These are phyloP conservation scores for Thrips palmi DNA, from an alignment of 1,140 invertebrate species.

Conservation along the genomic window DNA sequence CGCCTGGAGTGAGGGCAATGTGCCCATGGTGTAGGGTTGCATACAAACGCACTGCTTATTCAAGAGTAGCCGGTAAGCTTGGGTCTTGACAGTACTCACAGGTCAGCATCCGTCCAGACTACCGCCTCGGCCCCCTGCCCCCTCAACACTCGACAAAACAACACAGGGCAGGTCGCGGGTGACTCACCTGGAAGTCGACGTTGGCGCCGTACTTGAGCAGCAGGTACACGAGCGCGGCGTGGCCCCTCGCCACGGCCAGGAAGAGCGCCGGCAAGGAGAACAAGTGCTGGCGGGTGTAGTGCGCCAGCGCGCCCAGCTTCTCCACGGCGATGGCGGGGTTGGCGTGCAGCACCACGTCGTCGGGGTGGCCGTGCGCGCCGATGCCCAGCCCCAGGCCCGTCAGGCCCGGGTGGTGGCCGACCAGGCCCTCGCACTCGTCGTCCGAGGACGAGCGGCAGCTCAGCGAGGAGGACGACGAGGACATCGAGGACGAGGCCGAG, in stretches of 20 bases:
- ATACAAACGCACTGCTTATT: no score
- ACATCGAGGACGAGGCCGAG: slow-evolving; percentile 15
- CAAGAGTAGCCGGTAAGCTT: not conserved
- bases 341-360: slow-evolving; percentile 17
- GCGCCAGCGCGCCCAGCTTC: slow-evolving; percentile 21
- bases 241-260: slow-evolving; percentile 29
- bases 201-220: slow-evolving; percentile 33
- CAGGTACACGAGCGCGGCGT: slow-evolving; percentile 28
- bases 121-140: no score
- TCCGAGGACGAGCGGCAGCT: no score
- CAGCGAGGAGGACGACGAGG: slow-evolving; percentile 12
- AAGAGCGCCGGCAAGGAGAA: slow-evolving; percentile 33
- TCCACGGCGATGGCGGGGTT: slow-evolving; percentile 18
- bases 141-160: no score
- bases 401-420: no score
- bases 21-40: not conserved
- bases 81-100: no score
- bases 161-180: no score
- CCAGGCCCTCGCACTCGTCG: no score
- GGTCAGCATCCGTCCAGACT: no score
- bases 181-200: slow-evolving; percentile 26
- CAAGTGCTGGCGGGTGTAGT: slow-evolving; percentile 28
- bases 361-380: slow-evolving; percentile 15
- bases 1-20: not conserved
- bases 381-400: no score